Conservation (phyloP, 2,113 vertebrate species). For the Taurulus bubalis region DNA sequence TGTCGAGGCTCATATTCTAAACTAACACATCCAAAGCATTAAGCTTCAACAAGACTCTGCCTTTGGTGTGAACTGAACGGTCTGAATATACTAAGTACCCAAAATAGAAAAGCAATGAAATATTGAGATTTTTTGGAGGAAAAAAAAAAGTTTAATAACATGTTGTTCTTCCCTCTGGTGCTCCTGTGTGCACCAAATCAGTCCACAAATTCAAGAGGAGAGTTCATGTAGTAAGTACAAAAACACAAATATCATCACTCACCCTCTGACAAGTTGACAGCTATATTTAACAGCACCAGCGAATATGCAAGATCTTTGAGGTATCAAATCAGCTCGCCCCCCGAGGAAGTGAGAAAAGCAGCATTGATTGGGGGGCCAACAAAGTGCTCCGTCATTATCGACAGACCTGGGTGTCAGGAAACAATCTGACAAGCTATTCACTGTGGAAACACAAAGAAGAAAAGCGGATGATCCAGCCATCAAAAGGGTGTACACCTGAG, state of each 20-base stretch:
- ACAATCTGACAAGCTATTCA: slow-evolving; percentile 42
- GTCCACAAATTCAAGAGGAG: slow-evolving; percentile 10
- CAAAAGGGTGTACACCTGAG: neutral
- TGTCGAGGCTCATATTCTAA: slow-evolving; percentile 11
- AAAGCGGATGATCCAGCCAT: slow-evolving; percentile 36
- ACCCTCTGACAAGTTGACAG: slow-evolving; percentile 33
- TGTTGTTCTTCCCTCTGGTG: slow-evolving; percentile 26
- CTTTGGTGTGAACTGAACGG: slow-evolving; percentile 12
- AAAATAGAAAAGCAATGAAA: slow-evolving; percentile 53
- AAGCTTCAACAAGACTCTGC: neutral
- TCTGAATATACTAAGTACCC: slow-evolving; percentile 25
- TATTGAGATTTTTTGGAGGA: slow-evolving; percentile 13
- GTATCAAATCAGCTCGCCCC: slow-evolving; percentile 46
- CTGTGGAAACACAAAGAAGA: slow-evolving; percentile 37
- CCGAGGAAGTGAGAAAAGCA: slow-evolving; percentile 37
- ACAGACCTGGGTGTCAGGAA: slow-evolving; percentile 57
- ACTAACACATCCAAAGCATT: neutral
- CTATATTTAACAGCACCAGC: slow-evolving; percentile 45
- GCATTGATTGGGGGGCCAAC: slow-evolving; percentile 51
- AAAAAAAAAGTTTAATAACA: slow-evolving; percentile 35
- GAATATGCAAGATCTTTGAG: slow-evolving; percentile 39
- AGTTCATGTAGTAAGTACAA: slow-evolving; percentile 21
- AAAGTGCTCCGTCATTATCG: slow-evolving; percentile 57
- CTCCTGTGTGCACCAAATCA: slow-evolving; percentile 19
- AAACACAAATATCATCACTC: slow-evolving; percentile 47